Percentiles rank a stretch among this genome's conserved stretches.
Evolutionary conservation across 2,888 invertebrate species (phyloP).

Genomic region (Pogonocherus hispidulus): DNA sequence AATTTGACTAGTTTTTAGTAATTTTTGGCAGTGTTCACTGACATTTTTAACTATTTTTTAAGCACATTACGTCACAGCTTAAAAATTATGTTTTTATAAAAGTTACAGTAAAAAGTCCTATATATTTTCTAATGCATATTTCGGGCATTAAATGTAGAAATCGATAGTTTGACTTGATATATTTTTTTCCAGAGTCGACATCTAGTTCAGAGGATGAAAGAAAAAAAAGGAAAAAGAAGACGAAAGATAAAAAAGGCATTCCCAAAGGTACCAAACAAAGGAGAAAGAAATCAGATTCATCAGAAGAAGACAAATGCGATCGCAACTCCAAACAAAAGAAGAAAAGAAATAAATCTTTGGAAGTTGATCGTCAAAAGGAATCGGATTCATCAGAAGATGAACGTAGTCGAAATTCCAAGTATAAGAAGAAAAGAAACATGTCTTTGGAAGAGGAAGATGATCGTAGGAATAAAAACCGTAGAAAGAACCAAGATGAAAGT

Average conservation of each 20-base stretch:
- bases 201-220: slow-evolving; percentile 58
- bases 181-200: too few species aligned
- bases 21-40: too few species aligned
- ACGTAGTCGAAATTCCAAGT: not conserved
- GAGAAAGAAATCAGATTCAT: not conserved
- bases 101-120: too few species aligned
- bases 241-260: slow-evolving; percentile 39
- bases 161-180: too few species aligned
- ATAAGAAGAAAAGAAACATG: not conserved
- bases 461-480: not conserved
- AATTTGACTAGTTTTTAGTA: too few species aligned
- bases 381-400: slow-evolving; percentile 13
- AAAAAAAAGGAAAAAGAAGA: slow-evolving; percentile 43
- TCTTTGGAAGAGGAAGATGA: slow-evolving; percentile 8
- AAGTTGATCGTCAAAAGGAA: not conserved
- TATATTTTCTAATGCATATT: too few species aligned
- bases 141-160: too few species aligned
- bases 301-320: not conserved
- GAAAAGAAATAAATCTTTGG: not conserved
- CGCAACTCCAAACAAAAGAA: not conserved
- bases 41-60: too few species aligned
- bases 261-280: not conserved
- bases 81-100: too few species aligned
- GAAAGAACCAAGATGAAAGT: not conserved
- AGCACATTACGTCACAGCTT: too few species aligned